Conservation (phyloP, 2,113 vertebrate genomes). For the Pyxicephalus adspersus region DNA sequence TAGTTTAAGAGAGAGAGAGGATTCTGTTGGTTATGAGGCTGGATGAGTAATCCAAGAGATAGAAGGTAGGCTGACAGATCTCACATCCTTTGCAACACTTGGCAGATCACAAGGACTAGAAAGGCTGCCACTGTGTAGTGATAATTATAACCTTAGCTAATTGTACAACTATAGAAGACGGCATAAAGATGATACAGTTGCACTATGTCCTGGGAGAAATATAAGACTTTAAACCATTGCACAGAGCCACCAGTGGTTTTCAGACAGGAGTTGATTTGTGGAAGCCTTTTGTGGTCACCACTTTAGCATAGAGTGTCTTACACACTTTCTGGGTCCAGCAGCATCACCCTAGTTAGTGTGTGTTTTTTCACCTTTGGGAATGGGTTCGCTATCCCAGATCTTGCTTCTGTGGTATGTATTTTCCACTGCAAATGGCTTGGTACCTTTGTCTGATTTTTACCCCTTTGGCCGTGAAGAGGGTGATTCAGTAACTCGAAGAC, state of each 20-base stretch:
- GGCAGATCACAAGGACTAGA: not conserved
- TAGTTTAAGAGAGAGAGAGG: not conserved
- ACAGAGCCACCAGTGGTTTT: not conserved
- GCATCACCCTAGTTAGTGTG: conserved; percentile 5
- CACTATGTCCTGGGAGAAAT: not conserved
- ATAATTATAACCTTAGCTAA: not conserved
- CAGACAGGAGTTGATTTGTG: too few species aligned
- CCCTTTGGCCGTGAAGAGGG: conserved; percentile 81
- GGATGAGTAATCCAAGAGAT: not conserved
- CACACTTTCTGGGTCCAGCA: not conserved
- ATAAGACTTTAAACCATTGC: not conserved
- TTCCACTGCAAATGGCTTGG: conserved; percentile 65
- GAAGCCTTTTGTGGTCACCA: not conserved
- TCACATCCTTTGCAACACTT: not conserved
- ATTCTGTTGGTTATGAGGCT: not conserved
- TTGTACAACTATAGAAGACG: not conserved
- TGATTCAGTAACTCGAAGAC: conserved; percentile 80
- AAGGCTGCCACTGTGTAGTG: not conserved
- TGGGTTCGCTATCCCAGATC: conserved; percentile 62
- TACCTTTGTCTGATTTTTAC: conserved; percentile 89
- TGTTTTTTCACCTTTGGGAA: conserved; percentile 52
- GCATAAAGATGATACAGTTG: not conserved
- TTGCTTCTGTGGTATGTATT: conserved; percentile 31
- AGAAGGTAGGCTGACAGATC: not conserved
- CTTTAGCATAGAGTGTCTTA: conserved; percentile 51